Evolutionary conservation across 2,888 invertebrate genomes (phyloP), one percentile per base, ranked within the genome.

Genomic region (Tenthredo mesomela): DNA sequence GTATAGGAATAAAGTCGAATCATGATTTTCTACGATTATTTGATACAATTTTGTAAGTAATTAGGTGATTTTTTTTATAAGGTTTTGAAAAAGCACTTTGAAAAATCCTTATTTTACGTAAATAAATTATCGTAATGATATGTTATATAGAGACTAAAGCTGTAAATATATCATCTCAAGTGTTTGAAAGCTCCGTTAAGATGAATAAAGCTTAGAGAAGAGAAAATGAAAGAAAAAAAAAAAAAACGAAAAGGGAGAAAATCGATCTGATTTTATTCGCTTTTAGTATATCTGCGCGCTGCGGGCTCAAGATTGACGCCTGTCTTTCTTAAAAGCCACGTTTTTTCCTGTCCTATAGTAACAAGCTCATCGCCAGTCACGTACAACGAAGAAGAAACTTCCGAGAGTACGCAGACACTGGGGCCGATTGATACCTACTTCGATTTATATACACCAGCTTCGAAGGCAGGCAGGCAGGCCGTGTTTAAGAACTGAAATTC

Each of bases 401-500:
- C 12, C 5, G 3, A 2, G 33, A 67, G 25, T 29, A 15, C 15
- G n/a, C n/a, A 61, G 21, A 61, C 0, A 25, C 25, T 9, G 10
- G 25, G 54, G 7, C 61, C 33, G 67, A 67, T 25, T 67, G 29
- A 67, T 67, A 67, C 67, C 21, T 61, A 25, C 29, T 65, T 70
- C 70, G 37, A 61, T 80, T 61, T 80, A 29, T 80, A 29, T 80
- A 33, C 12, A 21, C n/a, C 61, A 21, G n/a, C 58, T 61, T 80
- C 21, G 18, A 15, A 15, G 33, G 18, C 50, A 18, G n/a, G 58
- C 21, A 33, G 33, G 37, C 37, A 25, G 18, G 25, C 33, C 77
- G 54, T 77, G 77, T 77, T 77, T 77, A 77, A 77, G 77, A 77
- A 50, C 29, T 77, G 77, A 77, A 77, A 50, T 77, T 50, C 33